These are phyloP conservation scores for Rhadinocentrus ornatus DNA, from an alignment of 2,797 vertebrate species.

Conservation along the genomic window DNA sequence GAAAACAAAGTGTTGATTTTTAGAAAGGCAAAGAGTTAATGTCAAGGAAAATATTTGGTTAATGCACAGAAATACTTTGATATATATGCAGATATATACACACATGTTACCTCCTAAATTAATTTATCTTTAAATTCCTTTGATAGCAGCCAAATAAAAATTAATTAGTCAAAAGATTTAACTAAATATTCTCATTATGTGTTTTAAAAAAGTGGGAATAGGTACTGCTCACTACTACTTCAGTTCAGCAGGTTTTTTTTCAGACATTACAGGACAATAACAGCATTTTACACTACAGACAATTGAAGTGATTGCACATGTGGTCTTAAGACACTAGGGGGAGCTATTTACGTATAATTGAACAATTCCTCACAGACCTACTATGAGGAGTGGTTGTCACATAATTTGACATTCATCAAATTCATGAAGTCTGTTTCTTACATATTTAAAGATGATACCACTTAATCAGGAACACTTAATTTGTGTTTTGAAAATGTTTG, in stretches of 20 bases:
- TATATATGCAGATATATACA: background rate
- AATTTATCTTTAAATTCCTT: background rate
- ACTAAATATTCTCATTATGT: too few relatives aligned
- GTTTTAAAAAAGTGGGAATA: background rate
- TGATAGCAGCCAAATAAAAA: background rate
- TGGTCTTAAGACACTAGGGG: slow-evolving; percentile 50
- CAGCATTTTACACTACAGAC: too few relatives aligned
- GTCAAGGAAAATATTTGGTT: background rate
- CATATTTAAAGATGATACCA: background rate
- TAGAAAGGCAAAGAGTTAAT: background rate
- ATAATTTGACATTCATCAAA: background rate
- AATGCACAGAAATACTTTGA: background rate
- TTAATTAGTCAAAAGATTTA: background rate
- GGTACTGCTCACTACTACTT: background rate
- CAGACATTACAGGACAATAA: background rate
- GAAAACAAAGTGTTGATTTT: background rate
- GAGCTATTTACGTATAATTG: slow-evolving; percentile 61
- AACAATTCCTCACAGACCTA: background rate
- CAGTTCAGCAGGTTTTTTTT: background rate
- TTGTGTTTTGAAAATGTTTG: background rate
- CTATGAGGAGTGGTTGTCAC: background rate
- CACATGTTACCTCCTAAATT: background rate
- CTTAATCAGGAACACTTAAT: background rate
- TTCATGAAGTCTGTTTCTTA: background rate
- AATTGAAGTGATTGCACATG: slow-evolving; percentile 16